Conservation (phyloP, 1,140 invertebrate species). For the Radopholus similis region DNA sequence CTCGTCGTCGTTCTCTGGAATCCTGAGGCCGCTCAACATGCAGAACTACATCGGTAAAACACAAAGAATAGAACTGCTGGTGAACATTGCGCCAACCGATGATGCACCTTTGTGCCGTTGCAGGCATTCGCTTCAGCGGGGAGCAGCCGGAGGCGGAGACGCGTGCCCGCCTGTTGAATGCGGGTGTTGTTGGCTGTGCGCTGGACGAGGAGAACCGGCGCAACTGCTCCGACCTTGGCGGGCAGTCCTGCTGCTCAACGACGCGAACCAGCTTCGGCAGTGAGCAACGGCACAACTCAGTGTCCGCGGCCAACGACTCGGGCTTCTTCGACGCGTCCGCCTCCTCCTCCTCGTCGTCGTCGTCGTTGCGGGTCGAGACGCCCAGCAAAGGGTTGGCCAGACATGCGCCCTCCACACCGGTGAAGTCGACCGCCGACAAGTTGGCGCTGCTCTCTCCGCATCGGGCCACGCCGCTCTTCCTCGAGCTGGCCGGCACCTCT, state of each 20-base stretch:
- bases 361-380: constrained; percentile 9
- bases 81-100: neutral
- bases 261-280: neutral
- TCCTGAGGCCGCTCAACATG: constrained; percentile 4
- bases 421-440: neutral
- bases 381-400: constrained; percentile 20
- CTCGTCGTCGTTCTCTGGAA: neutral
- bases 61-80: neutral
- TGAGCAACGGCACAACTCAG: neutral
- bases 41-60: constrained; percentile 15
- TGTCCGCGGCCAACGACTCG: neutral
- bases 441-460: neutral
- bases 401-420: neutral
- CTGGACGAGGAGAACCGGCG: neutral
- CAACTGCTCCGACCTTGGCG: neutral
- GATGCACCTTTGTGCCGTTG: neutral
- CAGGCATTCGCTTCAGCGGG: constrained; percentile 11
- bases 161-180: neutral
- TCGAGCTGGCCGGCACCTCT: neutral
- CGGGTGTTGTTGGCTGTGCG: no score
- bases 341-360: neutral
- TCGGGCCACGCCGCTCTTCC: neutral
- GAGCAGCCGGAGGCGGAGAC: neutral
- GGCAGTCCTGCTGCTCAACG: no score
- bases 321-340: neutral